Base-by-base conservation (phyloP, 1,140 invertebrate species). In the Propsilocerus akamusi region DNA sequence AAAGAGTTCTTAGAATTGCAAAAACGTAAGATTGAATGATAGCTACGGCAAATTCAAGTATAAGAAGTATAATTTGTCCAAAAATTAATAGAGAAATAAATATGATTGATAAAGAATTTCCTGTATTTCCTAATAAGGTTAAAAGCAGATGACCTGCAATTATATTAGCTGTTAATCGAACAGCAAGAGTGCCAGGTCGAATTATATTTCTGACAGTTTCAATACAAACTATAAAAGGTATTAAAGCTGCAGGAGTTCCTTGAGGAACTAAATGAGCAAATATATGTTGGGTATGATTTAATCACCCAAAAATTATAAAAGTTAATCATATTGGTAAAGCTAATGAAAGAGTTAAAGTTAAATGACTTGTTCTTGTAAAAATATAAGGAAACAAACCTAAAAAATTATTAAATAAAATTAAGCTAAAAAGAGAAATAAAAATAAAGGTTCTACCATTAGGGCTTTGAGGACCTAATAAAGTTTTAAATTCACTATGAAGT, bases 141-240 rank as follows among this genome's bases (percentile, higher is more conserved):
- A 68, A 53, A 51, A 80, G 55, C 60, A 80, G 60, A 26, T 14
- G 10, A 49, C 77, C 77, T 11, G 77, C 76, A 68, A 78, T 77
- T 72, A 80, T 77, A 70, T 80, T 79, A 30, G 78, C 77, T 10
- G 72, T 68, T 67, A 81, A 59, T 52, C 77, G 77, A 48, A 80
- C 67, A 25, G 72, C 68, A 67, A 81, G 63, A 2, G 76, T 80
- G 59, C 67, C 58, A 7, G 76, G 77, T 6, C 74, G 76, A 68
- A 81, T 80, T 34, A 73, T 26, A 66, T 71, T 71, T 56, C 71
- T 75, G 66, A 74, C 73, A 48, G 66, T 66, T 75, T 74, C 69
- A 70, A 75, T 74, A 56, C 71, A 55, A 28, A 75, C 68, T 64
- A 71, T 70, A 60, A 71, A 72, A 58, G 68, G 68, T 61, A 73